A percentile compares a stretch with the other conserved stretches of the same genome.
Conservation (phyloP, 2,888 invertebrate species). For the Drosophila pseudotalamancana region DNA sequence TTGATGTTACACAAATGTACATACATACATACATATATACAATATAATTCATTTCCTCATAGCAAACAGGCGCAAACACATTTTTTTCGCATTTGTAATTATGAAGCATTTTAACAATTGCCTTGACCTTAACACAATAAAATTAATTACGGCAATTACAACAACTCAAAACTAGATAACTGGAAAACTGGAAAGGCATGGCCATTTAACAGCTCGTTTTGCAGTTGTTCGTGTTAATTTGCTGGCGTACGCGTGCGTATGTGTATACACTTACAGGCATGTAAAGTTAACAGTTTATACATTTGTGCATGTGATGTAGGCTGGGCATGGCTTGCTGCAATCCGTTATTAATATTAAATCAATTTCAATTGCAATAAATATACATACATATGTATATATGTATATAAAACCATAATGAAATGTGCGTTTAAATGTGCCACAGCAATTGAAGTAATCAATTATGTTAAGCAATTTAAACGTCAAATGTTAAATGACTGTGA, state of each 20-base stretch:
- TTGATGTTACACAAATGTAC: constrained; percentile 22
- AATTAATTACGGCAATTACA: constrained; percentile 69
- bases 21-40: background rate
- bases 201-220: constrained; percentile 54
- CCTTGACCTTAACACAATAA: constrained; percentile 83
- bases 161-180: constrained; percentile 25
- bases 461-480: constrained; percentile 33
- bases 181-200: constrained; percentile 37
- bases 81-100: constrained; percentile 64
- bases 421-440: constrained; percentile 35
- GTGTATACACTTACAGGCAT: constrained; percentile 8
- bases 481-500: constrained; percentile 26
- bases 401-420: constrained; percentile 18
- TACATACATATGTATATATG: background rate
- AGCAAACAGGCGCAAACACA: constrained; percentile 37
- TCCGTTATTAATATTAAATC: constrained; percentile 8
- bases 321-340: constrained; percentile 2
- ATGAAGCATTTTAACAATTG: constrained; percentile 67
- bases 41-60: constrained; percentile 63
- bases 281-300: constrained; percentile 15
- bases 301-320: background rate
- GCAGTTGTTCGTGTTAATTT: constrained; percentile 36
- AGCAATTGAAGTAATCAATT: constrained; percentile 41
- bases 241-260: constrained; percentile 1
- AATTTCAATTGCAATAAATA: background rate